Conservation (phyloP, 2,888 invertebrate genomes). For the Nudaria mundana region DNA sequence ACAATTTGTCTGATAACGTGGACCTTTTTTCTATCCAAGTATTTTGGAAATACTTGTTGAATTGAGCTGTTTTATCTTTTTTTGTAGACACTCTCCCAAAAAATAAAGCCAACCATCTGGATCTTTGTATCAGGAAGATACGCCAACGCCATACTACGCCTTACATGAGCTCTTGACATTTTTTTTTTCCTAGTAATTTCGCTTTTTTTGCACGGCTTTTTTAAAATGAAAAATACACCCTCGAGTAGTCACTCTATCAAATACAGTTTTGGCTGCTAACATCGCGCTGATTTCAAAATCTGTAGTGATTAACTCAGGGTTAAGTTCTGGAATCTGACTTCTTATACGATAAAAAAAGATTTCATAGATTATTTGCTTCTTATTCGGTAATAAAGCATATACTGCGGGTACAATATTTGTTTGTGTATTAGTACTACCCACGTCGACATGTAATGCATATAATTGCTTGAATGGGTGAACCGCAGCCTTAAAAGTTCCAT, state of each 20-base stretch:
- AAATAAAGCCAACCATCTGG: too few species aligned
- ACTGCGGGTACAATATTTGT: constrained; percentile 11
- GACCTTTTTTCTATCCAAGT: too few species aligned
- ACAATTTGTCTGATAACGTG: too few species aligned
- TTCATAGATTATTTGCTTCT: constrained; percentile 11
- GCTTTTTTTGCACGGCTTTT: constrained; percentile 7
- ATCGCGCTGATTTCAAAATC: constrained; percentile 12
- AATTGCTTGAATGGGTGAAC: constrained; percentile 12
- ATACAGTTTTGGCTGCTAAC: constrained; percentile 9
- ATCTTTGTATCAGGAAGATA: constrained; percentile 7
- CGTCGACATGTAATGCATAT: constrained; percentile 1
- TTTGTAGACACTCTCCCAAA: too few species aligned
- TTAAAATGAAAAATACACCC: constrained; percentile 8
- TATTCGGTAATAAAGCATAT: not conserved
- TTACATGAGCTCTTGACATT: constrained; percentile 2
- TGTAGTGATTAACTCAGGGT: constrained; percentile 9
- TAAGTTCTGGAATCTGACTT: constrained; percentile 10
- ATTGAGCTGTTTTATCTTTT: too few species aligned
- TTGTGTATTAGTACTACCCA: constrained; percentile 10
- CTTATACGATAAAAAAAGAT: constrained; percentile 7
- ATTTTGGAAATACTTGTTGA: too few species aligned
- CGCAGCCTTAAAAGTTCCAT: constrained; percentile 11
- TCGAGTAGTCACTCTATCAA: constrained; percentile 7
- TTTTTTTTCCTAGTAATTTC: constrained; percentile 1
- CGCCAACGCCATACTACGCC: constrained; percentile 8